These are phyloP conservation scores for Diachrysia chrysitis DNA, from an alignment of 2,888 invertebrate species.

Conservation along the genomic window DNA sequence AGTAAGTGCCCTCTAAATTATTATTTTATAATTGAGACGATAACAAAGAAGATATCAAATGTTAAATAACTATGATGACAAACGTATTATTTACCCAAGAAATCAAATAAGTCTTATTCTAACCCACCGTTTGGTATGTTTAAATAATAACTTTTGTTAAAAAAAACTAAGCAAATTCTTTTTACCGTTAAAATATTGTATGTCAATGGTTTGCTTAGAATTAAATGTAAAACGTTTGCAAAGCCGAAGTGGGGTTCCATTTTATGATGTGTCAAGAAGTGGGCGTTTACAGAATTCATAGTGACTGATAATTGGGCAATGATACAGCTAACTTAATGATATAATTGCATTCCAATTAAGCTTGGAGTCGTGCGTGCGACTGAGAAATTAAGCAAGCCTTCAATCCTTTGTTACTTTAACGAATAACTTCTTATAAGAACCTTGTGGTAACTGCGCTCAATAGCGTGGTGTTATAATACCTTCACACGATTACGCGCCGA, in stretches of 20 bases:
- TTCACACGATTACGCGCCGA: constrained; percentile 82
- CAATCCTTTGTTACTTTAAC: constrained; percentile 84
- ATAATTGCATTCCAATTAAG: constrained; percentile 80
- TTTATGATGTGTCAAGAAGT: constrained; percentile 46
- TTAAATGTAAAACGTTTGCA: constrained; percentile 27
- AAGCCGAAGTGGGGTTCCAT: constrained; percentile 19
- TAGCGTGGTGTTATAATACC: constrained; percentile 78
- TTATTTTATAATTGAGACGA: neutral
- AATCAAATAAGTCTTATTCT: constrained; percentile 17
- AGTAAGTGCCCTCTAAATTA: neutral
- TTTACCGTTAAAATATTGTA: constrained; percentile 33
- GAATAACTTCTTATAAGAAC: constrained; percentile 82
- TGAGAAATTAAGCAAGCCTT: constrained; percentile 85
- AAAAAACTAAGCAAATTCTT: constrained; percentile 11
- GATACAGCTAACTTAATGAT: constrained; percentile 71
- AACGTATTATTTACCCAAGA: constrained; percentile 19
- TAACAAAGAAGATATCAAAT: neutral
- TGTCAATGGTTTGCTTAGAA: constrained; percentile 10
- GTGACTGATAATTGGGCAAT: constrained; percentile 67
- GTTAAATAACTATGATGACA: neutral
- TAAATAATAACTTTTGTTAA: neutral
- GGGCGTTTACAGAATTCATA: constrained; percentile 47
- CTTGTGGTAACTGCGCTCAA: constrained; percentile 82
- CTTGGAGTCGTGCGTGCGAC: constrained; percentile 81
- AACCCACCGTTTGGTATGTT: constrained; percentile 19